Base-by-base conservation (phyloP, 2,888 invertebrate species). In the Apamea crenata region DNA sequence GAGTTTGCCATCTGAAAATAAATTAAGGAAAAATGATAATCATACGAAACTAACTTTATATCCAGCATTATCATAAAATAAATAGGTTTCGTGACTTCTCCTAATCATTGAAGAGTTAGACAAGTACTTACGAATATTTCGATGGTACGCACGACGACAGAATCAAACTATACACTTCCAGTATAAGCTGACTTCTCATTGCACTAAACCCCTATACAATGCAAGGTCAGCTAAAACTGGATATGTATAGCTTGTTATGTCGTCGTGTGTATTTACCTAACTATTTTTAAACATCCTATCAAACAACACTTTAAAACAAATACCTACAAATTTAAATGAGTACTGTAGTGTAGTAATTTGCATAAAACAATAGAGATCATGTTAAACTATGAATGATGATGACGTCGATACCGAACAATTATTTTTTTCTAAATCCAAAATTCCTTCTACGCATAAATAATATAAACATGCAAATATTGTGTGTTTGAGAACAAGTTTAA, bases 1-100 rank as follows among this genome's bases (percentile, higher is more conserved):
- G 75, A 92, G 94, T 95, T 94, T 97, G 68, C 93, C 96, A 95
- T 78, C 96, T 96, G 91, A 91, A 95, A 85, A 68, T 16, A 68
- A 14, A 47, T 53, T 5, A 29, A 7, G 18, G 8, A 21, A 47
- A 50, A 10, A n/a, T 68, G 53, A 36, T 8, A 44, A 25, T 18
- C 3, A 0, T 16, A 25, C 29, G 16, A 50, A 50, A 32, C 69
- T 68, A 47, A 44, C 14, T 21, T 69, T 47, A 47, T 29, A 69
- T 8, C 2, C 25, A 50, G 69, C 50, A 50, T 50, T 50, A 21
- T 50, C 50, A 50, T 50, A 50, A 50, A 50, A 50, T 50, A 50
- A 50, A 50, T 50, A 18, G 6, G 50, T 50, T 50, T 50, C 6
- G 29, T 59, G n/a, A 59, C n/a, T 25, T 56, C 10, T 53, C n/a